Conservation (phyloP, 2,113 vertebrate genomes). For the Entosphenus tridentatus region DNA sequence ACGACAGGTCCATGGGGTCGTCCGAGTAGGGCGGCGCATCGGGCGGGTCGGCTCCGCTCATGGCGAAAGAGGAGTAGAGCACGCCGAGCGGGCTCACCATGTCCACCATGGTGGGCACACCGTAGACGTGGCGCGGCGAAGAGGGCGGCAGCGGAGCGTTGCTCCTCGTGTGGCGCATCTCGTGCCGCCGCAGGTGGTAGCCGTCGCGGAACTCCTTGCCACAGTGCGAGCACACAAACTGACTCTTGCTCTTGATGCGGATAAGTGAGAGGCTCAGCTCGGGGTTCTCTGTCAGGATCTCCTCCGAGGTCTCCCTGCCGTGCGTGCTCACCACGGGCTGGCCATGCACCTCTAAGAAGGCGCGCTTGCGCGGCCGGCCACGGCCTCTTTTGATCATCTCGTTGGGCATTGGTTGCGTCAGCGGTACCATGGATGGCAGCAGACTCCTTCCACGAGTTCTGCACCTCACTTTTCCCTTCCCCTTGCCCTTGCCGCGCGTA, state of each 20-base stretch:
- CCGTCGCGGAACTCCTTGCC: slow-evolving; percentile 79
- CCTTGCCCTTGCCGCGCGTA: too few species aligned
- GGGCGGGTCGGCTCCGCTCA: too few species aligned
- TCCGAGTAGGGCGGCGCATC: too few species aligned
- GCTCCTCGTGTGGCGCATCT: slow-evolving; percentile 49
- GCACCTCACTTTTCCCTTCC: too few species aligned
- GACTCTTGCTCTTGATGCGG: slow-evolving; percentile 36
- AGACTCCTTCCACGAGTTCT: too few species aligned
- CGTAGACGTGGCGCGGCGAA: background rate
- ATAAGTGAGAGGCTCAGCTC: slow-evolving; percentile 19
- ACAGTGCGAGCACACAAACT: slow-evolving; percentile 65
- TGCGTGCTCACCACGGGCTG: slow-evolving; percentile 20
- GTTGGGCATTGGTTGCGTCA: too few species aligned
- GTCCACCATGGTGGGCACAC: too few species aligned
- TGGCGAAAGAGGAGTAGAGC: too few species aligned
- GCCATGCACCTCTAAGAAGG: slow-evolving; percentile 18
- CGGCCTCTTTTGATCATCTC: slow-evolving; percentile 30
- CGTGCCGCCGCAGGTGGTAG: slow-evolving; percentile 63
- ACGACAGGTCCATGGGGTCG: too few species aligned
- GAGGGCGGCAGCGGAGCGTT: slow-evolving; percentile 13
- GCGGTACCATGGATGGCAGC: too few species aligned
- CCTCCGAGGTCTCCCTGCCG: slow-evolving; percentile 5
- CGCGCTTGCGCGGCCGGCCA: slow-evolving; percentile 61
- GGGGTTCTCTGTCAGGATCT: slow-evolving; percentile 28
- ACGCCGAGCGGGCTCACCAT: too few species aligned